Evolutionary conservation across 2,888 invertebrate genomes (phyloP).

Genomic region (Phortica magna): DNA sequence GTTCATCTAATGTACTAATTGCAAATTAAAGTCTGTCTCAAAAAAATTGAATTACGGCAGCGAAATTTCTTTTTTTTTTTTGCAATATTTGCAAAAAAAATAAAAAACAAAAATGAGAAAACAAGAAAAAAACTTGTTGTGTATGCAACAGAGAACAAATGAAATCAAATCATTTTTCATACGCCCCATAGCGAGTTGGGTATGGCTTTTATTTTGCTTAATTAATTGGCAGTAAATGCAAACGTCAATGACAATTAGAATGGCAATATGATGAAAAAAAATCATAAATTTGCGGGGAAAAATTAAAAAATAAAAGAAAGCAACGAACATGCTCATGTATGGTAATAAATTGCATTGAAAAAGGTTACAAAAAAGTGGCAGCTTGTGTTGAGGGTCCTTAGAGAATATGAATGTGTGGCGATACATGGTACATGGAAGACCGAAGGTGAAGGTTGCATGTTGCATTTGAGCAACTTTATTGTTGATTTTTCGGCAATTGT

Average conservation of each 20-base stretch:
- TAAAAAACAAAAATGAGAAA: neutral
- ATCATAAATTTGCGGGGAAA: neutral
- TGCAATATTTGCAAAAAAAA: constrained; percentile 10
- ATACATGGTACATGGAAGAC: neutral
- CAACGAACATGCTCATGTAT: neutral
- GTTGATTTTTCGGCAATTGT: constrained; percentile 31
- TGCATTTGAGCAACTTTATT: constrained; percentile 17
- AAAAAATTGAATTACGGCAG: constrained; percentile 65
- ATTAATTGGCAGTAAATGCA: constrained; percentile 67
- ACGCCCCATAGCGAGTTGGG: constrained; percentile 52
- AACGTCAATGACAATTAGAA: constrained; percentile 49
- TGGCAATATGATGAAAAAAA: constrained; percentile 36
- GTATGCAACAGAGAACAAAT: neutral
- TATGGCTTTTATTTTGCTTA: constrained; percentile 72
- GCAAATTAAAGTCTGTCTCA: constrained; percentile 59
- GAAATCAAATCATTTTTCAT: constrained; percentile 32
- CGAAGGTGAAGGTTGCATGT: constrained; percentile 52
- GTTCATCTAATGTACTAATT: constrained; percentile 55
- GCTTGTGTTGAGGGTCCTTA: constrained; percentile 72
- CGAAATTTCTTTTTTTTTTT: neutral
- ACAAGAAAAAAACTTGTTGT: neutral
- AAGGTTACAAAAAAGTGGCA: constrained; percentile 51
- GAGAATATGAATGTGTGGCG: constrained; percentile 51
- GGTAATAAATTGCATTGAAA: constrained; percentile 22
- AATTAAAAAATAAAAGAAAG: neutral